phyloP scores from a whole-genome alignment of 2,797 vertebrate genomes.

The Erithacus rubecula region DNA sequence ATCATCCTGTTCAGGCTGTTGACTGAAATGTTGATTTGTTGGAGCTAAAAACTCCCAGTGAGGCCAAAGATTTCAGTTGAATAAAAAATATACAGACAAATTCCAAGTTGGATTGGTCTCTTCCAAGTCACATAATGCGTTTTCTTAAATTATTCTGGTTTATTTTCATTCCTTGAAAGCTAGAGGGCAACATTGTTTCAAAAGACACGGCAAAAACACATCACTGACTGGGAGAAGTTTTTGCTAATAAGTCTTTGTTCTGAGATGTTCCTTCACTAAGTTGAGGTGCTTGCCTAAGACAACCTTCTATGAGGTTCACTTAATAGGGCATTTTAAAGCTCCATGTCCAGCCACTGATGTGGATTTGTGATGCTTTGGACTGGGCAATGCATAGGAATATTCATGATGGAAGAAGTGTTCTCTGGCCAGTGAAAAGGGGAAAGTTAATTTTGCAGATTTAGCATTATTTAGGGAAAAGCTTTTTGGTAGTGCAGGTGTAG shows the following conservation, averaged over 20 bases:
- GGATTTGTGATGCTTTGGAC: background rate
- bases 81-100: background rate
- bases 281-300: background rate
- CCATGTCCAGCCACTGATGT: background rate
- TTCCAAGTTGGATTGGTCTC: background rate
- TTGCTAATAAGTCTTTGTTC: background rate
- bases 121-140: background rate
- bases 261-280: background rate
- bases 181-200: conserved; percentile 31
- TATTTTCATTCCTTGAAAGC: background rate
- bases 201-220: background rate
- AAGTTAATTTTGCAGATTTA: background rate
- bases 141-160: background rate
- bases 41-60: background rate
- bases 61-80: background rate
- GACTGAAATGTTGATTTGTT: background rate
- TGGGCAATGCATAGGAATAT: background rate
- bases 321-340: background rate
- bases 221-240: background rate
- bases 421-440: background rate
- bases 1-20: background rate
- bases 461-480: background rate
- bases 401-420: background rate
- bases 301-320: background rate
- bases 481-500: background rate